phyloP scores from a whole-genome alignment of 2,797 vertebrate genomes.

The Tympanoctomys barrerae region DNA sequence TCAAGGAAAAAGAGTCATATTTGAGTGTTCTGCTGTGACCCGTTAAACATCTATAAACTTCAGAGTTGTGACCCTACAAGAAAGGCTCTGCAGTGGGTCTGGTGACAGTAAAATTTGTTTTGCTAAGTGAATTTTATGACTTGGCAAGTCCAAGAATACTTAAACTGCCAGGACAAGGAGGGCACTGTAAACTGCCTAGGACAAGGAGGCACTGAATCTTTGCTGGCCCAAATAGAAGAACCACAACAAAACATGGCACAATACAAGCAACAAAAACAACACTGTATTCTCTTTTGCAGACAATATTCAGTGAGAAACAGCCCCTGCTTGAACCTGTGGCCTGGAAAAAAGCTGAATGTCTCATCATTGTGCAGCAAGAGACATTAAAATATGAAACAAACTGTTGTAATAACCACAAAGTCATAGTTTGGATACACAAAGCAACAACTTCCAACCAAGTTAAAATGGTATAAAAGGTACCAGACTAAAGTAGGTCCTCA shows the following conservation, averaged over 20 bases:
- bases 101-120: background rate
- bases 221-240: background rate
- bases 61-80: background rate
- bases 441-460: background rate
- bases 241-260: background rate
- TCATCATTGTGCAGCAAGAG: background rate
- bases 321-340: background rate
- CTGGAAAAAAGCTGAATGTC: background rate
- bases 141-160: constrained; percentile 9
- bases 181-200: background rate
- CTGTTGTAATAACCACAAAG: background rate
- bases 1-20: constrained; percentile 31
- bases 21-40: background rate
- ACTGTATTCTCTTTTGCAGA: background rate
- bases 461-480: background rate
- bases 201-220: background rate
- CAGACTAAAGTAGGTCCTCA: background rate
- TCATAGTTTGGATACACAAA: background rate
- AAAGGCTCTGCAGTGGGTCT: constrained; percentile 7
- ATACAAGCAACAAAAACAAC: background rate
- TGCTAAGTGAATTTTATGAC: constrained; percentile 55
- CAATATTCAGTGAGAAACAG: background rate
- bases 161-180: background rate
- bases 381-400: background rate
- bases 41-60: constrained; percentile 17